These are phyloP conservation scores for Vidua macroura DNA, from an alignment of 2,113 vertebrate species.

Conservation along the genomic window DNA sequence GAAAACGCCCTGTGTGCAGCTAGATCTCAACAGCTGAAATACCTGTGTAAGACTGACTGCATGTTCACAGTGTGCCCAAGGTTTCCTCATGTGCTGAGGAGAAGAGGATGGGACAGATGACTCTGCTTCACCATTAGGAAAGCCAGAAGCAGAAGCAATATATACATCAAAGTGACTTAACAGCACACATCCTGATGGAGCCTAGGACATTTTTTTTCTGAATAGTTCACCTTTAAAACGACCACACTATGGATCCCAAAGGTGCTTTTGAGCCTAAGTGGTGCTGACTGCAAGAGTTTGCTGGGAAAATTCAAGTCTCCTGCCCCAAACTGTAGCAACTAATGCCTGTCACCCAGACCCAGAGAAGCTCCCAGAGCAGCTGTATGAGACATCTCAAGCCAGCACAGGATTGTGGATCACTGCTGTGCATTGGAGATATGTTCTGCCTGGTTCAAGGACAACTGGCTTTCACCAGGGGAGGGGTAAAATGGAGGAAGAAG, in stretches of 20 bases:
- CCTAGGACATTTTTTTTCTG: neutral
- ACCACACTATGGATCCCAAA: neutral
- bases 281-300: neutral
- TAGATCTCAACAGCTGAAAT: neutral
- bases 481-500: neutral
- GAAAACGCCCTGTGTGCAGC: neutral
- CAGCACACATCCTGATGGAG: neutral
- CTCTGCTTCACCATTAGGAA: neutral
- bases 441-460: neutral
- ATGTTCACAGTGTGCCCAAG: neutral
- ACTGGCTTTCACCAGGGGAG: neutral
- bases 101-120: neutral
- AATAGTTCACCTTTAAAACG: neutral
- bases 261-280: neutral
- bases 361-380: neutral
- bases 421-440: fast-evolving
- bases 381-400: neutral
- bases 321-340: neutral
- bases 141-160: neutral
- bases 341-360: neutral
- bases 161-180: neutral
- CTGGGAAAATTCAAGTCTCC: neutral
- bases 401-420: fast-evolving
- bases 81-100: neutral
- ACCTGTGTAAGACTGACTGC: neutral